These are phyloP conservation scores for Mystacornis crossleyi DNA, from an alignment of 2,113 vertebrate genomes.

Conservation along the genomic window DNA sequence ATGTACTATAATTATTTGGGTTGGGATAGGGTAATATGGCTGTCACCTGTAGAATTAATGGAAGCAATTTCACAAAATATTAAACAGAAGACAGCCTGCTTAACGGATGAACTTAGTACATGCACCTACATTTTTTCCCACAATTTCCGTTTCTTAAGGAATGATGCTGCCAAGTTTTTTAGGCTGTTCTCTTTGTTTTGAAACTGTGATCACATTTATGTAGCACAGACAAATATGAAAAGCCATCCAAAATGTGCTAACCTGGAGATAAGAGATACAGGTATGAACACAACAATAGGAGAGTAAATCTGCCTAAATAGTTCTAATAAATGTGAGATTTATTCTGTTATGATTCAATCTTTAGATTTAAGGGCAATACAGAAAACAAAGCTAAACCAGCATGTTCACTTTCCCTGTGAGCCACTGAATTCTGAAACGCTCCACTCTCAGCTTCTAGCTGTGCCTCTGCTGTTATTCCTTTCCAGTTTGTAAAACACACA, in stretches of 20 bases:
- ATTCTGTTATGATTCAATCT: not conserved
- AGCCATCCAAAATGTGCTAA: not conserved
- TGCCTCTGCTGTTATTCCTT: slow-evolving; percentile 5
- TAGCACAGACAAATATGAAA: not conserved
- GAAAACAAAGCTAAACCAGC: not conserved
- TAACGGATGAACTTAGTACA: slow-evolving; percentile 27
- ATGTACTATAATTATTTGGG: slow-evolving; percentile 84
- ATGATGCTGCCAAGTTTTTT: not conserved
- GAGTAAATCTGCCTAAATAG: not conserved
- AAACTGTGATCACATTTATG: not conserved
- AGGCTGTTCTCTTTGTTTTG: not conserved
- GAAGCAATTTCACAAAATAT: slow-evolving; percentile 93
- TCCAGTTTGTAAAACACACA: not conserved
- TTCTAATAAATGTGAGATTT: not conserved
- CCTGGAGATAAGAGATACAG: not conserved
- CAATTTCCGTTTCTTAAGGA: not conserved
- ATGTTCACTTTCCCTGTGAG: not conserved
- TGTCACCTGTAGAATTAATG: slow-evolving; percentile 90
- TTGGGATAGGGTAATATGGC: slow-evolving; percentile 87
- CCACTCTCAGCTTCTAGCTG: not conserved
- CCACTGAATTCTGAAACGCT: not conserved
- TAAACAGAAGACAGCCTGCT: slow-evolving; percentile 76
- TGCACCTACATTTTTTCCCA: not conserved
- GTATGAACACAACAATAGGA: not conserved
- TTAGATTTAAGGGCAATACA: not conserved